Evolutionary conservation across 2,113 vertebrate genomes (phyloP).

Genomic region (Hyla sarda): DNA sequence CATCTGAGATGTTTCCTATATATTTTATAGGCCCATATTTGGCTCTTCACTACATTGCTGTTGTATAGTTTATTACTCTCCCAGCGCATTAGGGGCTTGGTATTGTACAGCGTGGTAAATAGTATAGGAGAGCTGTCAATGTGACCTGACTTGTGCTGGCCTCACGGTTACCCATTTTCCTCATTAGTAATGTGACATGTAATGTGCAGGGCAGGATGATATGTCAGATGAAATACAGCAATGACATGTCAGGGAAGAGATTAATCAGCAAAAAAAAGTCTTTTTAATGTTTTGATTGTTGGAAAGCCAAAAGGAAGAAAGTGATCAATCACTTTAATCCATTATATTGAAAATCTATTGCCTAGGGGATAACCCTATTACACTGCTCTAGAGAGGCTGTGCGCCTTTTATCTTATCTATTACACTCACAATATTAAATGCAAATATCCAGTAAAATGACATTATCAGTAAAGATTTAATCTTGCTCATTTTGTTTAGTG

Average conservation of each 20-base stretch:
- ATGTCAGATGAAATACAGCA: neutral
- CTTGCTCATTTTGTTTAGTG: neutral
- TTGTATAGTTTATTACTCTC: conserved; percentile 11
- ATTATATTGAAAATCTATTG: neutral
- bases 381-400: neutral
- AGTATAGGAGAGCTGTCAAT: neutral
- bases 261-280: neutral
- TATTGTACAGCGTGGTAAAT: neutral
- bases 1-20: neutral
- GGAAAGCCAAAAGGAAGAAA: neutral
- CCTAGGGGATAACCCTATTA: neutral
- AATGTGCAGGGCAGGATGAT: neutral
- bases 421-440: neutral
- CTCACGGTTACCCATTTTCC: neutral
- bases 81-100: neutral
- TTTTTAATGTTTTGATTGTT: neutral
- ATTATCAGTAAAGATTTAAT: neutral
- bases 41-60: neutral
- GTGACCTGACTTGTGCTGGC: neutral
- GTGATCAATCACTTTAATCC: neutral
- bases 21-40: neutral
- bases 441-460: neutral
- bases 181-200: neutral
- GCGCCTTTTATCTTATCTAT: neutral
- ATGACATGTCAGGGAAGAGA: neutral